Evolutionary conservation across 1,140 invertebrate genomes (phyloP).

Genomic region (Drosophila jambulina): DNA sequence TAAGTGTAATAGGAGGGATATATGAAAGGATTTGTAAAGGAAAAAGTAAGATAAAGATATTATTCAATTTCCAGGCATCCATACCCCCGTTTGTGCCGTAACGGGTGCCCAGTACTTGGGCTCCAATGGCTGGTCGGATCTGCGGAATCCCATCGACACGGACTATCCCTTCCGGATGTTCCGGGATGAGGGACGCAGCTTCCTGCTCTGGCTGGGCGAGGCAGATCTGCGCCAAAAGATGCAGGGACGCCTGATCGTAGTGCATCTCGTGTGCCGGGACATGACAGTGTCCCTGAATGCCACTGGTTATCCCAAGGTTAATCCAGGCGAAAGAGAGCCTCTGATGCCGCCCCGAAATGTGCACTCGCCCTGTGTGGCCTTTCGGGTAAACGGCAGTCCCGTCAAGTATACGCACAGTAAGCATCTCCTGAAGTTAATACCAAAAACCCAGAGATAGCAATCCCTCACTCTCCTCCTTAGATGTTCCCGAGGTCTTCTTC

Average conservation of each 20-base stretch:
- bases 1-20: no score
- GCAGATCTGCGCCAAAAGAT: conserved; percentile 89
- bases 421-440: conserved; percentile 36
- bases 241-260: conserved; percentile 92
- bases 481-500: conserved; percentile 92
- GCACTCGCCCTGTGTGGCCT: conserved; percentile 93
- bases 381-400: conserved; percentile 92
- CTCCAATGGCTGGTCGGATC: conserved; percentile 90
- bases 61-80: conserved; percentile 86
- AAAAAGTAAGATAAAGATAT: not conserved
- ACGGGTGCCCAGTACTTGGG: conserved; percentile 93
- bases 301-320: conserved; percentile 58
- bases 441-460: not conserved
- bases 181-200: conserved; percentile 92
- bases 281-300: conserved; percentile 86
- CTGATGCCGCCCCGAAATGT: conserved; percentile 84
- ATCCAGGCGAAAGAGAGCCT: conserved; percentile 38
- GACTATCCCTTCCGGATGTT: conserved; percentile 93
- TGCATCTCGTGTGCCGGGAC: conserved; percentile 92
- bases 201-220: conserved; percentile 94
- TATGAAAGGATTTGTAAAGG: not conserved
- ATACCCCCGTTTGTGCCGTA: conserved; percentile 93
- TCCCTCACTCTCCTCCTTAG: conserved; percentile 82
- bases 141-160: conserved; percentile 90
- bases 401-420: conserved; percentile 89